Percentiles rank a stretch among this genome's conserved stretches.
phyloP scores from a whole-genome alignment of 2,888 invertebrate species.

The Lucinisca nassula region DNA sequence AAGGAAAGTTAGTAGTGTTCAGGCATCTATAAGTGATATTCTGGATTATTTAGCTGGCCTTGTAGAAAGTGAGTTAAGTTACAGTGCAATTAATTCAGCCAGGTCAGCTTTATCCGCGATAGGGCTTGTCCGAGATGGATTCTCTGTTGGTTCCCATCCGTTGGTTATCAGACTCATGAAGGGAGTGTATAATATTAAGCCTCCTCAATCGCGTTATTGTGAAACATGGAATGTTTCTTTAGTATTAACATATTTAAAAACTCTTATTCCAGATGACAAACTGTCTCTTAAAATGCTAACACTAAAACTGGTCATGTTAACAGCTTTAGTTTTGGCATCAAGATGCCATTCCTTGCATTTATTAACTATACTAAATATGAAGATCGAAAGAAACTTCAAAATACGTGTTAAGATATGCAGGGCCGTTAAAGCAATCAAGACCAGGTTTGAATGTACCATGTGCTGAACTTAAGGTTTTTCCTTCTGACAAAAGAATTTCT shows the following conservation, averaged over 20 bases:
- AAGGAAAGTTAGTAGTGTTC: too few relatives aligned
- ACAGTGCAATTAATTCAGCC: constrained; percentile 36
- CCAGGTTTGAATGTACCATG: not conserved
- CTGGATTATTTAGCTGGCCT: too few relatives aligned
- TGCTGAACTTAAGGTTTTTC: not conserved
- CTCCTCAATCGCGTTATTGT: not conserved
- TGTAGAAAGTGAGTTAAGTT: constrained; percentile 2
- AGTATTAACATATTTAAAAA: constrained; percentile 11
- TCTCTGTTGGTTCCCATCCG: constrained; percentile 5
- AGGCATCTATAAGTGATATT: too few relatives aligned
- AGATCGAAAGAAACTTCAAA: not conserved
- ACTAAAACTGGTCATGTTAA: not conserved
- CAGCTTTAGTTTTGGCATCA: not conserved
- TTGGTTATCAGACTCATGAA: constrained; percentile 19
- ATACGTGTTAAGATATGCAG: not conserved
- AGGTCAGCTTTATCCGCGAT: constrained; percentile 4
- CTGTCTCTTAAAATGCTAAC: not conserved
- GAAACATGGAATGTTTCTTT: constrained; percentile 27
- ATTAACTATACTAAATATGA: not conserved
- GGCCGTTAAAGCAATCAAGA: not conserved
- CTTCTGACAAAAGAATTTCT: not conserved
- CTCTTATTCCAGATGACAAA: not conserved
- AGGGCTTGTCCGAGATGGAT: not conserved
- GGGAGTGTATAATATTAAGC: constrained; percentile 10
- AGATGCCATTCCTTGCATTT: not conserved